These are phyloP conservation scores for Xestia xanthographa DNA, from an alignment of 2,888 invertebrate genomes.

Conservation along the genomic window DNA sequence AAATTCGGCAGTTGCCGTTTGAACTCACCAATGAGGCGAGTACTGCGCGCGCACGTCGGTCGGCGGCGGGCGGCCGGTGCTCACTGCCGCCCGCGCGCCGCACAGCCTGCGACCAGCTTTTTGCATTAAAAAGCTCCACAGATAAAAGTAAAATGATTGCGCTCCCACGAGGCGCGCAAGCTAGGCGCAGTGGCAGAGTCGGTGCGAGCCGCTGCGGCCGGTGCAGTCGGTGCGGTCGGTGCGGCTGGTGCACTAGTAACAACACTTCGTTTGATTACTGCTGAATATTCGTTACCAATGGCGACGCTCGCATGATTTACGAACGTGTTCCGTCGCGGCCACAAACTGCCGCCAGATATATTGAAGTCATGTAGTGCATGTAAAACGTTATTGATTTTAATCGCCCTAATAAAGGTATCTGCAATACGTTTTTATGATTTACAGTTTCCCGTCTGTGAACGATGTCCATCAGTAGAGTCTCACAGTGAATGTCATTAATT, in stretches of 20 bases:
- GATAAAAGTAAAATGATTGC: conserved; percentile 82
- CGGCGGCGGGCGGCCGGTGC: conserved; percentile 77
- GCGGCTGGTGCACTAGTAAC: conserved; percentile 28
- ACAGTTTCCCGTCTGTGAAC: conserved; percentile 41
- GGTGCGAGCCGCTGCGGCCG: conserved; percentile 27
- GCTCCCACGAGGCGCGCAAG: conserved; percentile 78
- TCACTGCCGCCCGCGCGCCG: conserved; percentile 76
- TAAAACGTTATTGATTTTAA: conserved; percentile 48
- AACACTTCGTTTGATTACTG: conserved; percentile 42
- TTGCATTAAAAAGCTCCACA: conserved; percentile 83
- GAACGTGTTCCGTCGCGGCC: conserved; percentile 21
- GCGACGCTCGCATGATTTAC: conserved; percentile 47
- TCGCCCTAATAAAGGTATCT: conserved; percentile 41
- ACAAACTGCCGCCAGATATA: conserved; percentile 20
- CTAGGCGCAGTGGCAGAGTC: conserved; percentile 35
- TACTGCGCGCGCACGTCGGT: conserved; percentile 70
- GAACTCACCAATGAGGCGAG: conserved; percentile 56
- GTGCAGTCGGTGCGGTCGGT: conserved; percentile 17
- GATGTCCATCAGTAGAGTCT: conserved; percentile 41
- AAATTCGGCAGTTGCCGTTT: conserved; percentile 67
- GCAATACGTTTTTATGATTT: conserved; percentile 48
- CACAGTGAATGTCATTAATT: conserved; percentile 36
- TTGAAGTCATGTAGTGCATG: conserved; percentile 8
- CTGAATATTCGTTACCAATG: conserved; percentile 50
- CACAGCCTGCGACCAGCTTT: conserved; percentile 84